Evolutionary conservation across 2,113 vertebrate genomes (phyloP).

Genomic region (Prolemur simus): DNA sequence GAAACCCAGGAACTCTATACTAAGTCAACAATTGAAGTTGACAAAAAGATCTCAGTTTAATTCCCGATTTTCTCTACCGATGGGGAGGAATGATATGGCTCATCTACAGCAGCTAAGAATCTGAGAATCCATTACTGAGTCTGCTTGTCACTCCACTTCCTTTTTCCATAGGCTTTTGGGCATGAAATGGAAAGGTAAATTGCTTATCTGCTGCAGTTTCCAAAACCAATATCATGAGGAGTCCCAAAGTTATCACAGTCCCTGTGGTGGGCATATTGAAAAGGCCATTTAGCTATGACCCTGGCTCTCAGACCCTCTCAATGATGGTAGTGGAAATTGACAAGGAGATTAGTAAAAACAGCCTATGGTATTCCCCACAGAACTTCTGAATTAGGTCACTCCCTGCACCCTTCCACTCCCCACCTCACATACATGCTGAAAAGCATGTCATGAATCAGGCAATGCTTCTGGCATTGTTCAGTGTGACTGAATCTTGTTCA

Average conservation of each 20-base stretch:
- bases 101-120: background rate
- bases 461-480: background rate
- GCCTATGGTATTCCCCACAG: background rate
- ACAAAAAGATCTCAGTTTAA: background rate
- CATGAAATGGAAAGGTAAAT: background rate
- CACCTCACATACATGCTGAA: background rate
- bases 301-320: background rate
- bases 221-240: background rate
- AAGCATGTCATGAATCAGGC: background rate
- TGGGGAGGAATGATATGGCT: background rate
- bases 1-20: background rate
- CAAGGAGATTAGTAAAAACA: background rate
- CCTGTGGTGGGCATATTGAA: background rate
- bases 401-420: background rate
- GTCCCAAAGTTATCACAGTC: background rate
- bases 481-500: background rate
- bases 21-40: background rate
- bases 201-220: background rate
- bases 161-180: background rate
- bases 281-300: background rate
- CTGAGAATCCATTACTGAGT: background rate
- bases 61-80: background rate
- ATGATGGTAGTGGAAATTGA: background rate
- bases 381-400: background rate
- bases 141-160: background rate